Percentiles rank a stretch among this genome's conserved stretches.
Conservation (phyloP, 2,113 vertebrate genomes). For the Lophius piscatorius region DNA sequence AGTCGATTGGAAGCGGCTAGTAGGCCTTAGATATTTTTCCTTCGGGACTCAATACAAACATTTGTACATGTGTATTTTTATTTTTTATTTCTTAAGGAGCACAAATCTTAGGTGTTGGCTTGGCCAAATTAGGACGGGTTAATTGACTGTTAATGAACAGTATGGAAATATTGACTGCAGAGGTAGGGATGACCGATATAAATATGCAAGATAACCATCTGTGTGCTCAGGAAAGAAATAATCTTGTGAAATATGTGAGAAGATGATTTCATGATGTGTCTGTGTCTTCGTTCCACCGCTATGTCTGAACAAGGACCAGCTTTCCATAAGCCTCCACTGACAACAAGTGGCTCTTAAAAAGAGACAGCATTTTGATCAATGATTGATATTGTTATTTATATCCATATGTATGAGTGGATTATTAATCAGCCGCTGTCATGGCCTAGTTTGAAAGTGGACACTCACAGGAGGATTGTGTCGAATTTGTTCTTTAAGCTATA, state of each 20-base stretch:
- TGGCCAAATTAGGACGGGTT: slow-evolving; percentile 18
- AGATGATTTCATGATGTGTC: not conserved
- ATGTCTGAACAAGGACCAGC: slow-evolving; percentile 29
- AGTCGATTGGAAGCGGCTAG: too few species aligned
- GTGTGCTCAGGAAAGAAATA: slow-evolving; percentile 1
- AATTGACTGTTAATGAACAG: not conserved
- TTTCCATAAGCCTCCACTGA: slow-evolving; percentile 24
- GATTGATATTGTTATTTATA: slow-evolving; percentile 69
- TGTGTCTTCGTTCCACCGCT: slow-evolving; percentile 18
- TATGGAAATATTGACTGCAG: not conserved
- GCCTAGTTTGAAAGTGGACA: slow-evolving; percentile 61
- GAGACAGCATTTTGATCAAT: slow-evolving; percentile 52
- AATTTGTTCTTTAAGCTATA: slow-evolving; percentile 41
- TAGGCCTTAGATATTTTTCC: too few species aligned
- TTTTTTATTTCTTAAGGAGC: too few species aligned
- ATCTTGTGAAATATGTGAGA: slow-evolving; percentile 5
- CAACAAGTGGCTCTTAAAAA: slow-evolving; percentile 50
- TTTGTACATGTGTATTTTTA: too few species aligned
- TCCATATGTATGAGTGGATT: slow-evolving; percentile 73
- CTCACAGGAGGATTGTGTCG: slow-evolving; percentile 28
- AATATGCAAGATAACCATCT: slow-evolving; percentile 2
- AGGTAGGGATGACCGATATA: not conserved
- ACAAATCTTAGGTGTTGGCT: too few species aligned
- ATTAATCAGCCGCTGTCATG: slow-evolving; percentile 73
- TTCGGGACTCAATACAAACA: too few species aligned